Base-by-base conservation (phyloP, 2,888 invertebrate genomes). In the Drosophila flavopinicola region DNA sequence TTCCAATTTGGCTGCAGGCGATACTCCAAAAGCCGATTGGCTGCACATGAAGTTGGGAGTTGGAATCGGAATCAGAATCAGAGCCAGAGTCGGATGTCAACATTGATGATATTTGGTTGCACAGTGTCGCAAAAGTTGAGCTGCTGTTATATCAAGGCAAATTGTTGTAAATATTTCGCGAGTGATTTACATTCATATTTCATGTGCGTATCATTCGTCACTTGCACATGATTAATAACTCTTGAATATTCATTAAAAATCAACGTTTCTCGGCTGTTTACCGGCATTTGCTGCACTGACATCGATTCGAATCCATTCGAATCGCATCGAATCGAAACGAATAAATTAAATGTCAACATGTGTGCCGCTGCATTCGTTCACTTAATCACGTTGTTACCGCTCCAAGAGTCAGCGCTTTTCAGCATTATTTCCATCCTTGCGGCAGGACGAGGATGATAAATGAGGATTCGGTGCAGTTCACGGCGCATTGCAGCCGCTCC, bases 271-370 rank as follows among this genome's bases (percentile, higher is more conserved):
- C 38, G 29, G n/a, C n/a, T 42, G 30, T 23, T 35, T 44, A 24
- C 11, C 20, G n/a, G 41, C 45, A 10, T 42, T 38, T 54, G 33
- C 52, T 60, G 38, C 32, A 44, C 39, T 39, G 32, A 30, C 37
- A 32, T 11, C 39, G 67, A 27, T 27, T 42, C 17, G 13, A 10
- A 3, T n/a, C n/a, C n/a, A n/a, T n/a, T 11, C 24, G 13, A 10
- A 25, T 15, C 25, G 25, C 13, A 39, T 13, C 24, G n/a, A 20
- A 27, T 17, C 23, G 75, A 38, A 35, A 24, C 74, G 63, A 68
- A 85, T 83, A 75, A 83, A 83, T 85, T 83, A 83, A 85, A 83
- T 79, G 79, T 66, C 69, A 72, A 83, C 73, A 83, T 75, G 52
- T 75, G 52, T 78, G 85, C 48, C 54, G 66, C 25, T 47, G 61